phyloP scores from a whole-genome alignment of 2,797 vertebrate genomes.

The Helostoma temminkii region DNA sequence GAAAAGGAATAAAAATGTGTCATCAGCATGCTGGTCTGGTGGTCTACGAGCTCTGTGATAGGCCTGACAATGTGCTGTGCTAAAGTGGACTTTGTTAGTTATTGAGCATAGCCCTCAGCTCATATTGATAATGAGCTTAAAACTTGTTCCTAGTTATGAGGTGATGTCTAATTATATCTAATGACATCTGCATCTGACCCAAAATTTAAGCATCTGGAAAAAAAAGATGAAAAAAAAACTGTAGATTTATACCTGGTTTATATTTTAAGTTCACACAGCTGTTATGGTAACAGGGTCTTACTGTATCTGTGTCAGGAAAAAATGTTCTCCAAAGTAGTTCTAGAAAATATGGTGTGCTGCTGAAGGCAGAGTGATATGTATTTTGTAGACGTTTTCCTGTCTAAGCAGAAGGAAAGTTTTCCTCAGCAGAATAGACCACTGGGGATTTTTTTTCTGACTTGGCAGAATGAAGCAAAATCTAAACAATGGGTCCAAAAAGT shows the following conservation, averaged over 20 bases:
- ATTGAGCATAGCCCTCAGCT: too few species aligned
- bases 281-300: not conserved
- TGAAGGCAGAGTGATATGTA: not conserved
- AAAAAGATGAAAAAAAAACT: too few species aligned
- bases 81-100: constrained; percentile 52
- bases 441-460: too few species aligned
- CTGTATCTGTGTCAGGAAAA: not conserved
- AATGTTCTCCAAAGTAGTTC: too few species aligned
- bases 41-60: constrained; percentile 38
- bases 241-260: too few species aligned
- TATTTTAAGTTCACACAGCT: constrained; percentile 9
- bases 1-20: constrained; percentile 5
- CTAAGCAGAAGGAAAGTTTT: not conserved
- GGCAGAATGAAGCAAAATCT: not conserved
- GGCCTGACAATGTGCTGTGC: constrained; percentile 37
- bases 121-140: not conserved
- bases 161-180: not conserved
- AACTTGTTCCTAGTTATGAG: not conserved
- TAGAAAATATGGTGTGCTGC: too few species aligned
- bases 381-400: constrained; percentile 7
- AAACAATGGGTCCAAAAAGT: not conserved
- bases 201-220: not conserved
- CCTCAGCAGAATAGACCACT: not conserved
- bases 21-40: not conserved
- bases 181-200: too few species aligned